Evolutionary conservation across 2,797 vertebrate species (phyloP).

Genomic region (Nannoperca australis): DNA sequence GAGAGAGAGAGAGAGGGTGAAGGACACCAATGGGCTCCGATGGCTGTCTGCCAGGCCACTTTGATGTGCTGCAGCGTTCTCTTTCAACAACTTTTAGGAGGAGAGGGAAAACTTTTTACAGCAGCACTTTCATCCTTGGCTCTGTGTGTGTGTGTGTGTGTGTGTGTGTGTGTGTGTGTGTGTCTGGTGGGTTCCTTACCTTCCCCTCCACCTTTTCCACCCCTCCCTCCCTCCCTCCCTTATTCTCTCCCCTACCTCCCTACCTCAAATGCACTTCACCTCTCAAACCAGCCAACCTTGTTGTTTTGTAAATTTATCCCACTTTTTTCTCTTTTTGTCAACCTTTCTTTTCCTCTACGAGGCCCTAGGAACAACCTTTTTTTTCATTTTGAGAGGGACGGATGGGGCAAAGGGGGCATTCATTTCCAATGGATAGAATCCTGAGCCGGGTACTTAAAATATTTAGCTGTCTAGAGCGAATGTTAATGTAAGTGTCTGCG

Average conservation of each 20-base stretch:
- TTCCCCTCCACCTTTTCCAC: slow-evolving; percentile 40
- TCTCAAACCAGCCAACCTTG: slow-evolving; percentile 50
- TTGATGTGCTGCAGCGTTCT: slow-evolving; percentile 83
- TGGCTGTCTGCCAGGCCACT: slow-evolving; percentile 82
- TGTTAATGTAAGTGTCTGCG: slow-evolving; percentile 95
- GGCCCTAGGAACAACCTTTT: slow-evolving; percentile 23
- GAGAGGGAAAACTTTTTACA: slow-evolving; percentile 77
- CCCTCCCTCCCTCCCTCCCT: slow-evolving; percentile 41
- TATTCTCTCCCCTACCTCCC: slow-evolving; percentile 22
- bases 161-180: slow-evolving; percentile 46
- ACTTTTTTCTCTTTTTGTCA: slow-evolving; percentile 36
- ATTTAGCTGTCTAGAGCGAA: slow-evolving; percentile 95
- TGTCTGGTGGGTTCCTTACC: slow-evolving; percentile 46
- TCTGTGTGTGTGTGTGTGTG: slow-evolving; percentile 46
- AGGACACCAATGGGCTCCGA: slow-evolving; percentile 76
- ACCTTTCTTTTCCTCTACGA: slow-evolving; percentile 14
- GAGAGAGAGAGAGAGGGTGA: slow-evolving; percentile 62
- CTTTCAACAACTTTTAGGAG: slow-evolving; percentile 84
- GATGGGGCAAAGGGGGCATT: slow-evolving; percentile 58
- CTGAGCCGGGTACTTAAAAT: slow-evolving; percentile 90
- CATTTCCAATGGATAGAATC: slow-evolving; percentile 88
- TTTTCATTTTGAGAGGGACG: slow-evolving; percentile 13
- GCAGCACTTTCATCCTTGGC: slow-evolving; percentile 78
- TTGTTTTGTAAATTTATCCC: slow-evolving; percentile 63
- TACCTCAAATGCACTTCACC: slow-evolving; percentile 44